Percentiles rank a stretch among this genome's conserved stretches.
phyloP scores from a whole-genome alignment of 1,140 invertebrate species.

The Lepidotrigona ventralis region DNA sequence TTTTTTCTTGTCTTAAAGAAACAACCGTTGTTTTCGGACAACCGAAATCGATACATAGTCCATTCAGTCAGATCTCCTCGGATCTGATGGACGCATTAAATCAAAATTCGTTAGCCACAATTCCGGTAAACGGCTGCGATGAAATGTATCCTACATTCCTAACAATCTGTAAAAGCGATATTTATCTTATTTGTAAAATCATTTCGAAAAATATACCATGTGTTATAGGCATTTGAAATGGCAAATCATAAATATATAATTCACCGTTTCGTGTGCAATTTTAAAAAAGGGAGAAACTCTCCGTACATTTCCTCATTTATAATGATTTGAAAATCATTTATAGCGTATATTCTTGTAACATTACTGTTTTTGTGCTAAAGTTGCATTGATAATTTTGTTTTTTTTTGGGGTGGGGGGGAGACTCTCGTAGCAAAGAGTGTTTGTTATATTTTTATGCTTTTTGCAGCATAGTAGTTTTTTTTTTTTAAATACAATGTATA shows the following conservation, averaged over 20 bases:
- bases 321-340: background rate
- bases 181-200: background rate
- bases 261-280: slow-evolving; percentile 1
- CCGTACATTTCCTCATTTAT: background rate
- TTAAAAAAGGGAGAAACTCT: background rate
- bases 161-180: background rate
- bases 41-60: slow-evolving; percentile 59
- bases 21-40: slow-evolving; percentile 43
- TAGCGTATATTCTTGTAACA: background rate
- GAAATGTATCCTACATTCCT: slow-evolving; percentile 53
- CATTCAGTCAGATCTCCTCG: slow-evolving; percentile 57
- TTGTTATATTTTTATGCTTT: background rate
- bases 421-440: background rate
- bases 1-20: slow-evolving; percentile 32
- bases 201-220: background rate
- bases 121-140: slow-evolving; percentile 38
- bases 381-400: background rate
- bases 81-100: slow-evolving; percentile 22
- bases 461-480: background rate
- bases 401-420: no score
- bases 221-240: background rate
- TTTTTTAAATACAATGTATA: background rate
- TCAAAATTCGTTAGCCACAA: background rate
- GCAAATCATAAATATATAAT: slow-evolving; percentile 20
- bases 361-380: slow-evolving; percentile 35